A percentile compares a stretch with the other conserved stretches of the same genome.
Evolutionary conservation across 2,888 invertebrate species (phyloP).

Genomic region (Pterostichus madidus): DNA sequence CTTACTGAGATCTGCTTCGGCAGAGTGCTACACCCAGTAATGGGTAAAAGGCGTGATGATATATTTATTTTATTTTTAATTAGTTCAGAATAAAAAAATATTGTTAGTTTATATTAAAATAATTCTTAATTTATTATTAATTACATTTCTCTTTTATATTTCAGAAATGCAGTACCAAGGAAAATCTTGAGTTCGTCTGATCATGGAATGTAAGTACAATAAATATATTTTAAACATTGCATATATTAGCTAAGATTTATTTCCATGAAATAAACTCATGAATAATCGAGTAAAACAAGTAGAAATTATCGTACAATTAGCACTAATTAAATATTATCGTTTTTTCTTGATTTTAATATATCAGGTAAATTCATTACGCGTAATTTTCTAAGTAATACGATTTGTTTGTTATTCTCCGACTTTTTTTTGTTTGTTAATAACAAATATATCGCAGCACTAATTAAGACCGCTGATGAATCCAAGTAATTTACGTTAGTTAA

Average conservation of each 20-base stretch:
- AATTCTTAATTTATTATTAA: background rate
- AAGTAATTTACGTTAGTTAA: slow-evolving; percentile 17
- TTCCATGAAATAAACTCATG: background rate
- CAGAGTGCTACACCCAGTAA: too few relatives aligned
- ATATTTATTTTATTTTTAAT: too few relatives aligned
- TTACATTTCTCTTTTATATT: background rate
- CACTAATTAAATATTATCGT: slow-evolving; percentile 7
- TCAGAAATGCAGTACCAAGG: background rate
- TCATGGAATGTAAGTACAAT: background rate
- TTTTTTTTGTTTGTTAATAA: background rate
- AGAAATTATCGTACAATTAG: background rate
- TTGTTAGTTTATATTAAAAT: too few relatives aligned
- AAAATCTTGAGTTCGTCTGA: background rate
- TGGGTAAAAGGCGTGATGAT: too few relatives aligned
- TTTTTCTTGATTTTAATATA: slow-evolving; percentile 2
- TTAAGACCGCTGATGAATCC: slow-evolving; percentile 23
- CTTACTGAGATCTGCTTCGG: too few relatives aligned
- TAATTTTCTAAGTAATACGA: slow-evolving; percentile 10
- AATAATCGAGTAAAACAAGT: background rate
- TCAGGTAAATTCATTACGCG: slow-evolving; percentile 1
- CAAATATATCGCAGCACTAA: slow-evolving; percentile 10
- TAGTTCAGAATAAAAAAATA: too few relatives aligned
- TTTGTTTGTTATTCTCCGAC: background rate
- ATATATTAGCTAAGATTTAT: slow-evolving; percentile 5
- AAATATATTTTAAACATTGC: background rate